Base-by-base conservation (phyloP, 1,140 invertebrate species). In the Drosophila kohkoa region DNA sequence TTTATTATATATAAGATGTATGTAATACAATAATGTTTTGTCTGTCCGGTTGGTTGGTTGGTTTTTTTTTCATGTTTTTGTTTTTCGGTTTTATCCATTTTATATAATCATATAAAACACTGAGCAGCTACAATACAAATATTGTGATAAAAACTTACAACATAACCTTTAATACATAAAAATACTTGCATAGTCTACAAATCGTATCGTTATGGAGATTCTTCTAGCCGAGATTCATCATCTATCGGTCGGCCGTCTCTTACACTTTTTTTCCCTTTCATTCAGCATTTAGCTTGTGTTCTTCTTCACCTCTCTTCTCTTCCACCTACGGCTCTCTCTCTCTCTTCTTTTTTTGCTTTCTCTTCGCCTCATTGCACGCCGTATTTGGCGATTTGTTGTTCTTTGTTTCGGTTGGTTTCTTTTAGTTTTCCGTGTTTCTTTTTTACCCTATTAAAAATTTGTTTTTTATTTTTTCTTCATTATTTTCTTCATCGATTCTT, bases 91-190 rank as follows among this genome's bases (percentile, higher is more conserved):
- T 79, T 79, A 87, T 87, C 77, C 81, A 80, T 88, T 82, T 89
- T 88, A 88, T 87, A 87, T 89, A 89, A 87, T 91, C 87, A 91
- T 91, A 91, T 91, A 92, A 92, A 92, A 92, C 90, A 92, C 90
- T 92, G 90, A 92, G 90, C 90, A 92, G 90, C 90, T 92, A 92
- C 90, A 92, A 92, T 92, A 92, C 81, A 92, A 91, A 91, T 91
- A 91, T 90, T 88, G 87, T 91, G 83, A 89, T 91, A 92, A 92
- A 92, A 92, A 89, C 90, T 92, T 92, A 92, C 90, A 92, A 92
- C 90, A 91, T 92, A 92, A 92, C 90, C 86, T 90, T 91, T 87
- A 90, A 90, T 91, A 91, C 90, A 91, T 91, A 91, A 92, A 92
- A 91, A 92, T 91, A 91, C 90, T 91, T 91, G 86, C 86, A 81